Conservation (phyloP, 2,113 vertebrate species). For the Gorilla gorilla region DNA sequence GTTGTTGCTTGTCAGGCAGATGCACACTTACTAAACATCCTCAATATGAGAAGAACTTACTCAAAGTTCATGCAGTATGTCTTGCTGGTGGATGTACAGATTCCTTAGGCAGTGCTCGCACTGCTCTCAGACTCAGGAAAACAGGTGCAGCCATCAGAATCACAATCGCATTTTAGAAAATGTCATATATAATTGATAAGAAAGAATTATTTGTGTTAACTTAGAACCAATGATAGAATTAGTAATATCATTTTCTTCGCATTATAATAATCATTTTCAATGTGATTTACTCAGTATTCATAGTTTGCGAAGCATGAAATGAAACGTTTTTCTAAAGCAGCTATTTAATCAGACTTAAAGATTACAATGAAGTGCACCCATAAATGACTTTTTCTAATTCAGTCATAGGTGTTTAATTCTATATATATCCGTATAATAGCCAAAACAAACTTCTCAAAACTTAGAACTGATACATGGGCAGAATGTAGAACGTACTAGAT, state of each 20-base stretch:
- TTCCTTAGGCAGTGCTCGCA: background rate
- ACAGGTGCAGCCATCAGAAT: background rate
- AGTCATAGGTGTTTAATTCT: background rate
- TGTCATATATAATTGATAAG: background rate
- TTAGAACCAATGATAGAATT: background rate
- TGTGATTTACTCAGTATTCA: conserved; percentile 24
- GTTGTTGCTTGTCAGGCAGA: background rate
- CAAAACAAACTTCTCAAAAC: background rate
- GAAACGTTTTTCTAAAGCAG: conserved; percentile 32
- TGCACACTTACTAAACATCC: background rate
- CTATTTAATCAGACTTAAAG: conserved; percentile 17
- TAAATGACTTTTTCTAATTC: background rate
- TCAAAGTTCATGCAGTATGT: background rate
- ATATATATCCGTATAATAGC: background rate
- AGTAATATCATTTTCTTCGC: background rate
- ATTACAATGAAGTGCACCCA: background rate
- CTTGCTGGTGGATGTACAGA: background rate
- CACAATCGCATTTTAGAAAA: background rate
- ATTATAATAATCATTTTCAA: conserved; percentile 35
- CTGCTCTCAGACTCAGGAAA: background rate
- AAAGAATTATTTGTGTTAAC: background rate
- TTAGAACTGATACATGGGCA: background rate
- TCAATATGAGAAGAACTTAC: background rate
- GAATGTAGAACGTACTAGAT: background rate
- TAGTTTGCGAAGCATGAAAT: conserved; percentile 39